phyloP scores from a whole-genome alignment of 2,888 invertebrate species.

The Hesperia comma region DNA sequence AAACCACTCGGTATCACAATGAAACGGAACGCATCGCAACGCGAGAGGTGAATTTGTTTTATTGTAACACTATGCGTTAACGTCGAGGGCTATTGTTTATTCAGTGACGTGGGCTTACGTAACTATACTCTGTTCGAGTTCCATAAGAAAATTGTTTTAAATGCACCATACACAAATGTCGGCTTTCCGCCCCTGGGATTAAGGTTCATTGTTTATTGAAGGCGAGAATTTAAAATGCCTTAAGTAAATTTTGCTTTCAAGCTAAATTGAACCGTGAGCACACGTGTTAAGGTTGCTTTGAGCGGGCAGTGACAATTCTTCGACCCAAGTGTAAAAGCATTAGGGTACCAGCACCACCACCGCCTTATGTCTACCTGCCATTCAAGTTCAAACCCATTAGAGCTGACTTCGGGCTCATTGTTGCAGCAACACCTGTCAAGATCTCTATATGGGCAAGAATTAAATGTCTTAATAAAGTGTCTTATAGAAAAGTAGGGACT shows the following conservation, averaged over 20 bases:
- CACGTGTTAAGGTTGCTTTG: too few relatives aligned
- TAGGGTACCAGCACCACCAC: slow-evolving; percentile 1
- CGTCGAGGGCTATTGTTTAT: slow-evolving; percentile 32
- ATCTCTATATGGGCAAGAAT: not conserved
- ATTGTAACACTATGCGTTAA: slow-evolving; percentile 33
- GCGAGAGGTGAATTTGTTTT: slow-evolving; percentile 33
- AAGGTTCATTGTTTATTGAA: too few relatives aligned
- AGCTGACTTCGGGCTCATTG: slow-evolving; percentile 23
- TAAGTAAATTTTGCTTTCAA: too few relatives aligned
- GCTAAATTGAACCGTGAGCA: too few relatives aligned
- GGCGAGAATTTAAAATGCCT: too few relatives aligned
- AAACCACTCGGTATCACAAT: slow-evolving; percentile 28
- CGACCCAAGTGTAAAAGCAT: too few relatives aligned
- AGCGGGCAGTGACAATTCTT: too few relatives aligned
- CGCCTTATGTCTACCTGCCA: slow-evolving; percentile 32
- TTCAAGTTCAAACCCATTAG: slow-evolving; percentile 35
- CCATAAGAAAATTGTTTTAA: too few relatives aligned
- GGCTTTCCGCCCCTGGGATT: too few relatives aligned
- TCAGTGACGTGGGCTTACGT: slow-evolving; percentile 33
- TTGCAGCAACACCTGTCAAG: slow-evolving; percentile 13
- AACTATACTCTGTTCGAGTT: too few relatives aligned
- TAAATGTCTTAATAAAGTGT: not conserved
- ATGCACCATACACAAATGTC: too few relatives aligned
- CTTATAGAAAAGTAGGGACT: not conserved
- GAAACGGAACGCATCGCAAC: slow-evolving; percentile 38